Percentiles rank a stretch among this genome's conserved stretches.
These are phyloP conservation scores for Osedax fenrisi DNA, from an alignment of 2,888 invertebrate species.

Conservation along the genomic window DNA sequence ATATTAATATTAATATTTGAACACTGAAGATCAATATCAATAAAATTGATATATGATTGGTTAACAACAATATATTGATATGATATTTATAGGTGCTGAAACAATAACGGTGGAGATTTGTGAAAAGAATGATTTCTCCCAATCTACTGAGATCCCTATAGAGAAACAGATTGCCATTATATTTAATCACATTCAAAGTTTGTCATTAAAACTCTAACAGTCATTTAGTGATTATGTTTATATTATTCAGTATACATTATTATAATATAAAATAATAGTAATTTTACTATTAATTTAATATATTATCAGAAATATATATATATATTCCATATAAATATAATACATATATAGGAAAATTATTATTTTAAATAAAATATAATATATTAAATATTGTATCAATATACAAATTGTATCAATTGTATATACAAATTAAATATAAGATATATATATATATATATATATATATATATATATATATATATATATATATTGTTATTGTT, in stretches of 20 bases:
- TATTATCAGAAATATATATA: too few relatives aligned
- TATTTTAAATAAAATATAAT: neutral
- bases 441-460: too few relatives aligned
- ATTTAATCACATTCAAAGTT: constrained; percentile 42
- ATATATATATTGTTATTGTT: too few relatives aligned
- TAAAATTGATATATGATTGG: too few relatives aligned
- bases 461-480: neutral
- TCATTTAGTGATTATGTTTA: too few relatives aligned
- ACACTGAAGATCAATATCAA: too few relatives aligned
- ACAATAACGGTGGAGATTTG: constrained; percentile 42
- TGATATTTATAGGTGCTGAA: constrained; percentile 37
- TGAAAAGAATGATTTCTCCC: constrained; percentile 25
- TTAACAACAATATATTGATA: too few relatives aligned
- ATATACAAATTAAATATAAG: neutral
- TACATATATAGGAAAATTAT: neutral
- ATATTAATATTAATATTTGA: too few relatives aligned
- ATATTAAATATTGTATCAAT: neutral
- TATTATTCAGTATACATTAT: too few relatives aligned
- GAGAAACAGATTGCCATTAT: constrained; percentile 41
- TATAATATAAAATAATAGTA: too few relatives aligned
- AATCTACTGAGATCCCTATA: constrained; percentile 18
- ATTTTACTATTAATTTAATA: too few relatives aligned
- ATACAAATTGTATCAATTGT: neutral
- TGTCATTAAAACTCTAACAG: too few relatives aligned
- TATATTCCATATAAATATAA: neutral